Base-by-base conservation (phyloP, 2,888 invertebrate species). In the Lycaena phlaeas region DNA sequence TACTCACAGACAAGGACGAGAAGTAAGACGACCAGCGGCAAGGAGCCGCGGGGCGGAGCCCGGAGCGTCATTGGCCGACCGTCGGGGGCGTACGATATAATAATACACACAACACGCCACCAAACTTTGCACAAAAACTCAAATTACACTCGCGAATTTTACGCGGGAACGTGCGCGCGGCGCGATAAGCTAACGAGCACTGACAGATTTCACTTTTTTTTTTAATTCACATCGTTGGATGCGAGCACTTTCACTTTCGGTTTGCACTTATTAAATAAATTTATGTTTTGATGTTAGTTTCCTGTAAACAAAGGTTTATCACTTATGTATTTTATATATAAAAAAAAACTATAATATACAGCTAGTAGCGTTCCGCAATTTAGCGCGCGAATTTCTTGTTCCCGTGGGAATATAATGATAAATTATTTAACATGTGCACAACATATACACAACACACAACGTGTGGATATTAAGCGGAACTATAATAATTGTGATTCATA, bases 31-130 rank as follows among this genome's bases (percentile, higher is more conserved):
- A 69, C 54, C 45, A 60, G 59, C 59, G 62, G 59, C 65, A 59
- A 50, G 50, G 49, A 49, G 58, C 68, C 71, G 66, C 62, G 59
- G 74, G 82, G 82, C 82, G 81, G 60, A 46, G 54, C 68, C 78
- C 64, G 51, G 53, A 54, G 61, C 76, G 66, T 61, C 82, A 82
- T 82, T 82, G 82, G 82, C 60, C 71, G 73, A 66, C 49, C 56
- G 54, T 50, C 61, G 62, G 64, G 72, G 75, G 77, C 76, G 74
- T 31, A 48, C 57, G 50, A 57, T 68, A 66, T 68, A 63, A 61
- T 64, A 63, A 70, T 61, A 69, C 69, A 68, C 63, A 59, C 50
- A 58, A 58, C 51, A 55, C 55, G 49, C 47, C 46, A 53, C 46
- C 56, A 62, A 66, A 61, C 60, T 58, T 57, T 54, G 50, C 50